phyloP scores from a whole-genome alignment of 2,888 invertebrate species.

The Andrena flavipes region DNA sequence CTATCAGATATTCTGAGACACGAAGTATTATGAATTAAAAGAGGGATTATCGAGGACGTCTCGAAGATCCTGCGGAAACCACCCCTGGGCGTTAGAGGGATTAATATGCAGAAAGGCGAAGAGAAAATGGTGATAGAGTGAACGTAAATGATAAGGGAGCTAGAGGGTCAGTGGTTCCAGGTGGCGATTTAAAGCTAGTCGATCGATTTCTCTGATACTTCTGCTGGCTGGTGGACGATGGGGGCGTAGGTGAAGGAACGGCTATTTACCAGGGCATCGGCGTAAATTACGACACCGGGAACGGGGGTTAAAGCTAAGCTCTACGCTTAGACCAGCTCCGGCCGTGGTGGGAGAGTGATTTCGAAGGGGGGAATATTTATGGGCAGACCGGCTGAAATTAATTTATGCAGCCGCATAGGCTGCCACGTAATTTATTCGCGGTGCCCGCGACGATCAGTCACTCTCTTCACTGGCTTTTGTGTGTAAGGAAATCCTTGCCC shows the following conservation, averaged over 20 bases:
- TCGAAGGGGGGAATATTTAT: constrained; percentile 82
- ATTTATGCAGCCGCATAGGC: constrained; percentile 83
- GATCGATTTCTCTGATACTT: constrained; percentile 18
- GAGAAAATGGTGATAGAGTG: not conserved
- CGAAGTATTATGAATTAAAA: too few relatives aligned
- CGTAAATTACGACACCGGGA: constrained; percentile 70
- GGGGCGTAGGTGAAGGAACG: not conserved
- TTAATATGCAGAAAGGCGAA: not conserved
- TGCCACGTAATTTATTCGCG: constrained; percentile 84
- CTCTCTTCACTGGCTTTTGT: constrained; percentile 80
- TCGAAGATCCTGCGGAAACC: too few relatives aligned
- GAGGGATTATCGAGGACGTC: too few relatives aligned
- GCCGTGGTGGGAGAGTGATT: constrained; percentile 74
- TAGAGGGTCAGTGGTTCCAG: not conserved
- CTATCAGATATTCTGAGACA: too few relatives aligned
- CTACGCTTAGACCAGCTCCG: constrained; percentile 49
- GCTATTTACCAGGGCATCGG: constrained; percentile 62
- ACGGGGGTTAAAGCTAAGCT: constrained; percentile 41
- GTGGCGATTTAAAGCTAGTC: constrained; percentile 9
- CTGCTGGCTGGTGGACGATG: not conserved
- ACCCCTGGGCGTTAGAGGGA: not conserved
- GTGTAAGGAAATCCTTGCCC: constrained; percentile 78
- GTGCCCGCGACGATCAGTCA: constrained; percentile 82
- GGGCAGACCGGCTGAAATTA: constrained; percentile 82
- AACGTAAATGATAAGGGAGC: not conserved